Percentiles rank a stretch among this genome's conserved stretches.
phyloP scores from a whole-genome alignment of 37 sponge, comb jelly and placozoan species.

The Beroe ovata region DNA sequence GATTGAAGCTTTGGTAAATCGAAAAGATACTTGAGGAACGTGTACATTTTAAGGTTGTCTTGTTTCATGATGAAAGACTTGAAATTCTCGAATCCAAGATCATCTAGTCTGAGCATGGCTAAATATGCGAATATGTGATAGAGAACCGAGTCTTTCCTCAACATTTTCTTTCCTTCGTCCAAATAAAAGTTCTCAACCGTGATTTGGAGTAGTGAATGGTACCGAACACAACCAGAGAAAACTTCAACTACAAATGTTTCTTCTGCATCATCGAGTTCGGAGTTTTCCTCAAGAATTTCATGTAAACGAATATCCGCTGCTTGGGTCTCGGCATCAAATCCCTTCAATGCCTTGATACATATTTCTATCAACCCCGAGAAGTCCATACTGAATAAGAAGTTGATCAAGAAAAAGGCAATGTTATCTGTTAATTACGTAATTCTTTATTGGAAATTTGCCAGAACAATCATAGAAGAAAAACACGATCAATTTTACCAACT shows the following conservation, averaged over 20 bases:
- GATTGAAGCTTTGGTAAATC: slow-evolving; percentile 61
- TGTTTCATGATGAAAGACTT: slow-evolving; percentile 75
- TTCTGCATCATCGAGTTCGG: slow-evolving; percentile 75
- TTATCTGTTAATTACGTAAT: too few relatives aligned
- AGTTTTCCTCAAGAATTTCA: background rate
- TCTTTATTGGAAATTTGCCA: background rate
- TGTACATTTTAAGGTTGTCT: slow-evolving; percentile 78
- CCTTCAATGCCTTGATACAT: slow-evolving; percentile 45
- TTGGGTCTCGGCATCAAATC: slow-evolving; percentile 45
- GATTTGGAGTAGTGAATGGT: slow-evolving; percentile 57
- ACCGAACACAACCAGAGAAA: slow-evolving; percentile 81
- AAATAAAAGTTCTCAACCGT: slow-evolving; percentile 62
- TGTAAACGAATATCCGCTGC: slow-evolving; percentile 65
- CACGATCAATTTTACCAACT: too few relatives aligned
- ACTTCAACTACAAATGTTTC: slow-evolving; percentile 82
- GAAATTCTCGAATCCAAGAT: slow-evolving; percentile 80
- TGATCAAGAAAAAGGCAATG: too few relatives aligned
- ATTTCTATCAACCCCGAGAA: background rate
- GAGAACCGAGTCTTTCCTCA: slow-evolving; percentile 37
- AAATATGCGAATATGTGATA: slow-evolving; percentile 76
- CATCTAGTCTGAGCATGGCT: slow-evolving; percentile 81
- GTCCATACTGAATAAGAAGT: slow-evolving; percentile 58
- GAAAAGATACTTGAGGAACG: slow-evolving; percentile 24
- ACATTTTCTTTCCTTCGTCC: slow-evolving; percentile 56
- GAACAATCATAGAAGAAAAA: background rate